These are phyloP conservation scores for Catharus bicknelli DNA, from an alignment of 2,113 vertebrate genomes.

Conservation along the genomic window DNA sequence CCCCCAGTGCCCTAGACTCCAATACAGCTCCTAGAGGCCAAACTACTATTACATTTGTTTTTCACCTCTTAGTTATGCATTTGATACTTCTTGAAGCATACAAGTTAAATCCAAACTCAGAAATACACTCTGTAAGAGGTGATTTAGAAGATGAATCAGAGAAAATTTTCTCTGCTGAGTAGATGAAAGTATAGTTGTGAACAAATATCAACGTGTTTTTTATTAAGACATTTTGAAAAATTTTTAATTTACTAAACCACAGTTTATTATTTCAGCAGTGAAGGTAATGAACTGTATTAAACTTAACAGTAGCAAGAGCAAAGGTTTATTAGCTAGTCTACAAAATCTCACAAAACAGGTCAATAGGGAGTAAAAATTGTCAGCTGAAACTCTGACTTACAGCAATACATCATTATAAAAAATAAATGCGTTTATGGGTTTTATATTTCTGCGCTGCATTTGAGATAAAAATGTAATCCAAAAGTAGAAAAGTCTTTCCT, in stretches of 20 bases:
- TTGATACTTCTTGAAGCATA: neutral
- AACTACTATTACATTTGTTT: accelerated
- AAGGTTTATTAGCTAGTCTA: slow-evolving; percentile 49
- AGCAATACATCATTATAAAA: slow-evolving; percentile 42
- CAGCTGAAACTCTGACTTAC: slow-evolving; percentile 50
- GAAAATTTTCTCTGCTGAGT: neutral
- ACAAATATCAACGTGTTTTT: neutral
- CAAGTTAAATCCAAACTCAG: neutral
- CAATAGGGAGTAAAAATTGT: slow-evolving; percentile 38
- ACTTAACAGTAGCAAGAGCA: slow-evolving; percentile 15
- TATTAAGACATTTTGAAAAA: neutral
- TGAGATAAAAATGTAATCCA: slow-evolving; percentile 49
- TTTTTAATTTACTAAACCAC: slow-evolving; percentile 31
- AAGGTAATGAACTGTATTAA: neutral
- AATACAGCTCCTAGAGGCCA: neutral
- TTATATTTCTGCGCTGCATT: slow-evolving; percentile 40
- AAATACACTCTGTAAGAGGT: neutral
- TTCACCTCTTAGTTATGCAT: neutral
- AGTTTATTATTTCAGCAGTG: slow-evolving; percentile 6
- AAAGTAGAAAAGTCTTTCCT: slow-evolving; percentile 13
- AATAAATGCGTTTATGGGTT: slow-evolving; percentile 41
- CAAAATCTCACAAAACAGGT: slow-evolving; percentile 46
- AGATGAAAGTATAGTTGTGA: neutral
- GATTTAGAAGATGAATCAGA: neutral
- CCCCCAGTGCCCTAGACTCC: neutral